Evolutionary conservation across 2,113 vertebrate species (phyloP), one percentile per base, ranked within the genome.

Genomic region (Sakesphorus luctuosus): DNA sequence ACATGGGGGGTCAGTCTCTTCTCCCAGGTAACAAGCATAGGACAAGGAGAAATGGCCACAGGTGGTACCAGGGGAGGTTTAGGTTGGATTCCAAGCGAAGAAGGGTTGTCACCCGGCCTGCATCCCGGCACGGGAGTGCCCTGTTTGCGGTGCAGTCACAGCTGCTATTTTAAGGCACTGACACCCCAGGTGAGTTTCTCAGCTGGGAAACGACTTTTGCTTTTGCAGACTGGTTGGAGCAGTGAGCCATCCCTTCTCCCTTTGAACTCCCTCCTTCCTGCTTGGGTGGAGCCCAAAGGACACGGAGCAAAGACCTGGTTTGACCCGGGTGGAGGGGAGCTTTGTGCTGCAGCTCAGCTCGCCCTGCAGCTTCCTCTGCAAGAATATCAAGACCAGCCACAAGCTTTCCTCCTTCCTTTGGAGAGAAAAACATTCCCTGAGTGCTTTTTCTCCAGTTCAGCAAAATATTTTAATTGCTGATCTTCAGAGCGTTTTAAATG

Each of bases 51-150:
- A 58, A 20, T 29, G 18, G 31, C 61, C 35, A 58, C 71, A 40
- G 3, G 35, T 29, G 23, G 26, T 52, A 50, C 52, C 47, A 29
- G 24, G 8, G 24, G 24, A n/a, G 24, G 24, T 75, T 66, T 49
- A 40, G 52, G 61, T 19, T 75, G 43, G n/a, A 15, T 19, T 10
- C 65, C 24, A 28, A 29, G 28, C 18, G 24, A 8, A 29, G 23
- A 24, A 66, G 35, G 35, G 50, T 31, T 40, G 20, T 15, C 7
- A 24, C 58, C 26, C 29, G 49, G 43, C n/a, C n/a, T 18, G 3
- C 0, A 2, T 33, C 58, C 49, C 1, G 5, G 44, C 1, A 2
- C 4, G 1, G 5, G 73, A 73, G 63, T 11, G 3, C 88, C 80
- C 0, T 26, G 43, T 18, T n/a, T 11, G 40, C 6, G 3, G 9